Conservation (phyloP, 2,888 invertebrate species). For the Neria commutata region DNA sequence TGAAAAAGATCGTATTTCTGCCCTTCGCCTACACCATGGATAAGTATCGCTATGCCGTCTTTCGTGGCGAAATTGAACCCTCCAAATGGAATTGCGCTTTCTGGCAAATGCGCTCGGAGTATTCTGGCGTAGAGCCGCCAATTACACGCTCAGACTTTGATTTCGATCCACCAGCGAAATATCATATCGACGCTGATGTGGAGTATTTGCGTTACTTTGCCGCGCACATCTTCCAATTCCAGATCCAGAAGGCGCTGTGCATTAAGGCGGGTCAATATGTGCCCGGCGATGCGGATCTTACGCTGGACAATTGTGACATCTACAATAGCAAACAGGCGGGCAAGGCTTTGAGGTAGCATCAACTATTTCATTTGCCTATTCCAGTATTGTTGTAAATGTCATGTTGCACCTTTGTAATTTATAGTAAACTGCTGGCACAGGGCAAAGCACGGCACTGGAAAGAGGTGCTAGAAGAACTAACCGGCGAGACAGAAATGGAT, state of each 20-base stretch:
- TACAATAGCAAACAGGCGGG: slow-evolving; percentile 82
- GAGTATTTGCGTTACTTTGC: slow-evolving; percentile 76
- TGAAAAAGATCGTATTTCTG: slow-evolving; percentile 72
- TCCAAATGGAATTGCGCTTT: slow-evolving; percentile 71
- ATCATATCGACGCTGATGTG: slow-evolving; percentile 74
- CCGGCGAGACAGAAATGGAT: slow-evolving; percentile 77
- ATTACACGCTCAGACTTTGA: slow-evolving; percentile 68
- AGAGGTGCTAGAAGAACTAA: slow-evolving; percentile 80
- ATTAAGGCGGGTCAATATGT: slow-evolving; percentile 79
- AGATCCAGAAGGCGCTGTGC: slow-evolving; percentile 75
- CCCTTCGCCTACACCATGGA: slow-evolving; percentile 75
- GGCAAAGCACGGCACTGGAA: slow-evolving; percentile 79
- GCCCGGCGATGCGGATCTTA: slow-evolving; percentile 68
- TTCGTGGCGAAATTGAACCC: slow-evolving; percentile 66
- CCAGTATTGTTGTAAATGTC: not conserved
- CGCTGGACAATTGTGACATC: slow-evolving; percentile 85
- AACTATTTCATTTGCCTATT: no score
- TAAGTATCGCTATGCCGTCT: slow-evolving; percentile 73
- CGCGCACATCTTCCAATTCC: slow-evolving; percentile 80
- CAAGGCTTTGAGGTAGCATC: slow-evolving; percentile 67
- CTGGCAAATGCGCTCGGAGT: slow-evolving; percentile 69
- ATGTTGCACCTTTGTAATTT: not conserved
- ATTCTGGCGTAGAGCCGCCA: slow-evolving; percentile 73
- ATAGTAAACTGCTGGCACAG: slow-evolving; percentile 70
- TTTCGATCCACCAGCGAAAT: slow-evolving; percentile 80